Evolutionary conservation across 2,797 vertebrate genomes (phyloP), one percentile per base, ranked within the genome.

Genomic region (Eulemur albifrons): DNA sequence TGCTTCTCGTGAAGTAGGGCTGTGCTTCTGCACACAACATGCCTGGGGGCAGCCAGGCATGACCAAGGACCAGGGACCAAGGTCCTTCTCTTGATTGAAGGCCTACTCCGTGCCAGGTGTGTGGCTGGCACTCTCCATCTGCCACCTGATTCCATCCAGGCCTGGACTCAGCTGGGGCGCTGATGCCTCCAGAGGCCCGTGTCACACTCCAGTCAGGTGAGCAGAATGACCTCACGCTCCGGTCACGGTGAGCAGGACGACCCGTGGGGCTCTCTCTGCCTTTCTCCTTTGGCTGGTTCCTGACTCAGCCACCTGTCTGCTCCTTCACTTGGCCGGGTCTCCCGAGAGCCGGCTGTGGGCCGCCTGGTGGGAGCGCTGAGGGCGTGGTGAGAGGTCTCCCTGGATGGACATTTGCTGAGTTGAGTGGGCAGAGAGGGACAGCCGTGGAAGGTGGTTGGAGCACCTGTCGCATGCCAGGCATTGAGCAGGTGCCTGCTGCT

Each of bases 381-480:
- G 9, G 59, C 35, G n/a, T 21, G 43, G 76, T 2, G 27, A 5
- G 17, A 4, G 13, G 65, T 13, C 21, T 38, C 13, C 52, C 14
- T 8, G 50, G 70, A 9, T 48, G 14, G 63, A 6, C 8, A 4
- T 50, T 40, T 38, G 50, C 40, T 32, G 15, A 32, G 5, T 5
- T 20, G 57, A 21, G 57, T 10, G 30, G 43, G 59, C 38, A 63
- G 50, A 20, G 1, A 9, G 25, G 40, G 76, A 14, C 23, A 9
- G 9, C 14, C 13, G 5, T 13, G 23, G 17, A 27, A 14, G 38
- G 15, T 2, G 35, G 9, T 1, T 25, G 40, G 15, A 7, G 14
- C 1, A 12, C 59, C 50, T 50, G 23, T 30, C 14, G 3, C 13
- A 2, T 2, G 2, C 30, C 8, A 2, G 54, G 54, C 15, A 7